phyloP scores from a whole-genome alignment of 2,113 vertebrate species.

The Mustela nigripes region DNA sequence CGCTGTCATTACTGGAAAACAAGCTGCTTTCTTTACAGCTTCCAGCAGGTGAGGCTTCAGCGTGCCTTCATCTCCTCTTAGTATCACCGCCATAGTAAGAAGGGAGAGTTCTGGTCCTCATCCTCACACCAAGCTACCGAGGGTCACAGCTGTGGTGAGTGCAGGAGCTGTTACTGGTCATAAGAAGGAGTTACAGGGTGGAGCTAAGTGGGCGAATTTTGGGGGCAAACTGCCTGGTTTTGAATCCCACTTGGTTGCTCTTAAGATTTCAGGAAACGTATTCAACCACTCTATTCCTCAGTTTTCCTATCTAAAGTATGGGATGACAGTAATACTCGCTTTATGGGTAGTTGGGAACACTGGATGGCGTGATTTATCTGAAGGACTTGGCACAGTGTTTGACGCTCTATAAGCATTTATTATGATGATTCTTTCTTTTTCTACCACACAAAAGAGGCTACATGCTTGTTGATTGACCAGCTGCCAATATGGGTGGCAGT shows the following conservation, averaged over 20 bases:
- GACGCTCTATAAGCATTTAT: not conserved
- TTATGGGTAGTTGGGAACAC: not conserved
- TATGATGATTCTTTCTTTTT: not conserved
- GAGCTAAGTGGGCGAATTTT: not conserved
- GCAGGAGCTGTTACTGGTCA: not conserved
- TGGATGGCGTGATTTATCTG: not conserved
- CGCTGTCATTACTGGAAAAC: accelerated
- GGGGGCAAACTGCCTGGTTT: not conserved
- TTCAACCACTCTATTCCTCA: not conserved
- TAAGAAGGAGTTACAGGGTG: not conserved
- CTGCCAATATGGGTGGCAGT: not conserved
- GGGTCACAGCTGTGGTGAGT: not conserved
- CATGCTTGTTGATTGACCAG: not conserved
- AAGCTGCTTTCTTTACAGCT: not conserved
- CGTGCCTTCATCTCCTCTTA: not conserved
- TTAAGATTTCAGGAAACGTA: not conserved
- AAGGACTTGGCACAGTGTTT: not conserved
- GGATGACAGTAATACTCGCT: too few species aligned
- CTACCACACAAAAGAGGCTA: not conserved
- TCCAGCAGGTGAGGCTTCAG: not conserved
- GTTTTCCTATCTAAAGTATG: not conserved
- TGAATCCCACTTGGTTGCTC: not conserved
- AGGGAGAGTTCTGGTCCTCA: not conserved
- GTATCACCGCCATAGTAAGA: accelerated
- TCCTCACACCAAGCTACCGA: not conserved